phyloP scores from a whole-genome alignment of 1,140 invertebrate species.

The Drosophila trapezifrons region DNA sequence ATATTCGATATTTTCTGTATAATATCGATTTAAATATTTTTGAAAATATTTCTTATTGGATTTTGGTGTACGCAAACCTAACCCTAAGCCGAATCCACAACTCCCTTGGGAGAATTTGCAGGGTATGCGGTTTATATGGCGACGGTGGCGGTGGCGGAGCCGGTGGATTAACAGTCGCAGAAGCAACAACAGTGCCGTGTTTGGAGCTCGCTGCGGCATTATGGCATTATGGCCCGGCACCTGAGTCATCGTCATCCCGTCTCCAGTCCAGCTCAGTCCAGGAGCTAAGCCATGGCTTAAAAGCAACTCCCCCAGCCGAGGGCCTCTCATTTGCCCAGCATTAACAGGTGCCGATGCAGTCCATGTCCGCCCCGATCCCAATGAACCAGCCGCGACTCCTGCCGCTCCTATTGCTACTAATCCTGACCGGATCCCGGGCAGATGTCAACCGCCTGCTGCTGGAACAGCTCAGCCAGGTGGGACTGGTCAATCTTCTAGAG shows the following conservation, averaged over 20 bases:
- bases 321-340: constrained; percentile 36
- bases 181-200: constrained; percentile 13
- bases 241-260: constrained; percentile 37
- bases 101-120: background rate
- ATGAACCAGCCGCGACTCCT: constrained; percentile 13
- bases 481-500: constrained; percentile 61
- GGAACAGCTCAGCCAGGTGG: constrained; percentile 56
- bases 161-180: constrained; percentile 12
- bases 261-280: constrained; percentile 15
- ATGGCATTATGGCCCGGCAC: constrained; percentile 30
- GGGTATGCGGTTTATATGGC: constrained; percentile 44
- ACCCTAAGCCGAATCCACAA: background rate
- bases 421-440: background rate
- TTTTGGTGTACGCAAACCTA: background rate
- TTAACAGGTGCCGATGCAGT: constrained; percentile 17
- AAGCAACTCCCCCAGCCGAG: constrained; percentile 25
- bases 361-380: constrained; percentile 2
- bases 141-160: background rate
- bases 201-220: constrained; percentile 9
- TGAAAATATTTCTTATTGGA: too few species aligned
- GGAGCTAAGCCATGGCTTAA: constrained; percentile 46
- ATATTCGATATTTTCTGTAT: background rate
- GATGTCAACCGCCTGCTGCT: constrained; percentile 38
- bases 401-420: constrained; percentile 12
- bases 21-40: background rate